Conservation (phyloP, 2,797 vertebrate genomes). For the Manis crassicaudata region DNA sequence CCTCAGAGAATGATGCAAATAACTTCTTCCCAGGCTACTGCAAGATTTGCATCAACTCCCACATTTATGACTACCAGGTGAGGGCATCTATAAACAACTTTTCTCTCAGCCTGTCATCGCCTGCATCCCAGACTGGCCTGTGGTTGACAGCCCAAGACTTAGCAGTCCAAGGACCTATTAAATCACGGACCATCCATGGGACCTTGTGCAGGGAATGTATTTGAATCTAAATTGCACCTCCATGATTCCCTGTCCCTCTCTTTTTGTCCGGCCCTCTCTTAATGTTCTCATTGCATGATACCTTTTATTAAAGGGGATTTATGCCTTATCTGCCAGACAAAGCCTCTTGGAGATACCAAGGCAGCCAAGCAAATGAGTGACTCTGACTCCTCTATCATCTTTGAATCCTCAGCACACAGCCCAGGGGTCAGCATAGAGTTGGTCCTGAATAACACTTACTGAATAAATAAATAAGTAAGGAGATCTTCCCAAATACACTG, state of each 20-base stretch:
- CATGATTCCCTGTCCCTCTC: neutral
- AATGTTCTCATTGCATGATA: neutral
- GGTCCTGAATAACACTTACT: neutral
- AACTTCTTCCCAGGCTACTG: neutral
- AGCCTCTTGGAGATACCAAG: neutral
- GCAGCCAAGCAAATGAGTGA: neutral
- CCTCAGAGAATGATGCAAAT: neutral
- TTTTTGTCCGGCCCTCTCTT: too few species aligned
- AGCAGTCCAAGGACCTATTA: neutral
- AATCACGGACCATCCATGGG: neutral
- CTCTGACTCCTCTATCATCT: neutral
- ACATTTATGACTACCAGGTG: neutral
- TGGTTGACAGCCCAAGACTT: too few species aligned
- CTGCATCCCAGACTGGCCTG: neutral
- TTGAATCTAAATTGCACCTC: neutral
- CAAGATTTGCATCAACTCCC: neutral
- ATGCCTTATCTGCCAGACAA: neutral
- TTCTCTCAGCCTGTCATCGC: neutral
- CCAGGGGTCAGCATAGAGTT: neutral
- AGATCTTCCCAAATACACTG: neutral
- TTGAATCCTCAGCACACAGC: neutral
- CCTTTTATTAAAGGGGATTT: neutral
- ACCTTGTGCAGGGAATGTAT: neutral
- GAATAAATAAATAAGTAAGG: neutral
- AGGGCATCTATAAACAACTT: neutral